These are phyloP conservation scores for Gopherus flavomarginatus DNA, from an alignment of 2,113 vertebrate species.

Conservation along the genomic window DNA sequence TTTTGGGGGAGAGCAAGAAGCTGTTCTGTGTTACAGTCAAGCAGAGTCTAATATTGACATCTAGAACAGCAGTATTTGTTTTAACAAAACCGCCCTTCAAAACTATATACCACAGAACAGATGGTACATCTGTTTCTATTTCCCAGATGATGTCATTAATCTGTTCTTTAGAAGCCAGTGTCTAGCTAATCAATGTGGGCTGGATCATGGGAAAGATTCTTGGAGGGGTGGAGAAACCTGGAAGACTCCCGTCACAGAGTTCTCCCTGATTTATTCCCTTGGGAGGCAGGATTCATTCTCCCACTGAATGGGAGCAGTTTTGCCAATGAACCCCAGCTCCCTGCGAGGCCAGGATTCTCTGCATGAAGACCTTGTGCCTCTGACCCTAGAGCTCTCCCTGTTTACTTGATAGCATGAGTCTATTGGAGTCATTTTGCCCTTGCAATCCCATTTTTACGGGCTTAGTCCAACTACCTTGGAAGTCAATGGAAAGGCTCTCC, in stretches of 20 bases:
- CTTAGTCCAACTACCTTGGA: neutral
- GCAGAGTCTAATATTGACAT: neutral
- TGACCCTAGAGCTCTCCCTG: neutral
- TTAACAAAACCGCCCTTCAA: conserved; percentile 19
- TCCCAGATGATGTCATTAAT: conserved; percentile 64
- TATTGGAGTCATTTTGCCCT: neutral
- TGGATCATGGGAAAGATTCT: conserved; percentile 44
- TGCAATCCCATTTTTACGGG: neutral
- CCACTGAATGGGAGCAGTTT: conserved; percentile 4
- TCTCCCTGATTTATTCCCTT: neutral
- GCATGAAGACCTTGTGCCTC: neutral
- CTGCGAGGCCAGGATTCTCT: conserved; percentile 7
- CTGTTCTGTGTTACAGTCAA: neutral
- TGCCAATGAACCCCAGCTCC: conserved; percentile 3
- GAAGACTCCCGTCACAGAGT: neutral
- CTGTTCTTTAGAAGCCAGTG: conserved; percentile 60
- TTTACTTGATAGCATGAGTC: neutral
- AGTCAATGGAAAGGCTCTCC: neutral
- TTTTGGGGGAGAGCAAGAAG: neutral
- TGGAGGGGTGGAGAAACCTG: neutral
- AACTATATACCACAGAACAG: neutral
- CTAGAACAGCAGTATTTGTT: conserved; percentile 6
- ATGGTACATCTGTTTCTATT: conserved; percentile 67
- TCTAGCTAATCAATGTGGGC: conserved; percentile 63
- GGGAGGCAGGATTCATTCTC: neutral